phyloP scores from a whole-genome alignment of 2,113 vertebrate genomes.

The Hymenochirus boettgeri region DNA sequence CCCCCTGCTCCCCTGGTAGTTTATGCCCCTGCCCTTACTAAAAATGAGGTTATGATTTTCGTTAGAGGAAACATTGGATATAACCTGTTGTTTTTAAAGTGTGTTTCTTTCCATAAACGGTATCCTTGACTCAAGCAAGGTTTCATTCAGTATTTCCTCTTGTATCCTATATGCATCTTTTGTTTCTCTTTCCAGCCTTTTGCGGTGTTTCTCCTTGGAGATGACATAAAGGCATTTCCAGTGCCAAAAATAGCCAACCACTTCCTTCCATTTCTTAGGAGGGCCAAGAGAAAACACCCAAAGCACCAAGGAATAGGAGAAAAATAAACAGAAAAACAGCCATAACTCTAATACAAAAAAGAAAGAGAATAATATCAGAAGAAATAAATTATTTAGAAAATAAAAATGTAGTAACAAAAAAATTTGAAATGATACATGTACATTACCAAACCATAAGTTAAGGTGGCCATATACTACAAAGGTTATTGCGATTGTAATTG shows the following conservation, averaged over 20 bases:
- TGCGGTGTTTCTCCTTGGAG: conserved; percentile 59
- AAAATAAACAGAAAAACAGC: conserved; percentile 5
- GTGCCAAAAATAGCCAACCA: conserved; percentile 50
- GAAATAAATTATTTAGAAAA: too few relatives aligned
- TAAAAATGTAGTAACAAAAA: too few relatives aligned
- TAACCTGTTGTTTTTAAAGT: conserved; percentile 60
- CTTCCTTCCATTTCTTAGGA: conserved; percentile 3
- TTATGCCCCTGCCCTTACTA: too few relatives aligned
- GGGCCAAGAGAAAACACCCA: background rate
- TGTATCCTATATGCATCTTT: conserved; percentile 56
- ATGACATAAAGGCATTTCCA: conserved; percentile 46
- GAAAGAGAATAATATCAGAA: too few relatives aligned
- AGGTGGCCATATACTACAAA: too few relatives aligned
- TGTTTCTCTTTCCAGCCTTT: conserved; percentile 60
- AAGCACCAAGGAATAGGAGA: background rate
- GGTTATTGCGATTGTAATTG: too few relatives aligned
- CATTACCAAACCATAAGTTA: too few relatives aligned
- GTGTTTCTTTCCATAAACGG: conserved; percentile 56
- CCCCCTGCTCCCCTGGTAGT: too few relatives aligned
- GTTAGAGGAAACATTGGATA: background rate
- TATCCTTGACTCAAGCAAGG: conserved; percentile 52
- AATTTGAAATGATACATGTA: too few relatives aligned
- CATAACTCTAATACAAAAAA: too few relatives aligned
- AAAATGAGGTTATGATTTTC: too few relatives aligned
- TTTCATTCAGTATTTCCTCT: conserved; percentile 63